These are phyloP conservation scores for Alces alces DNA, from an alignment of 2,113 vertebrate genomes.

Conservation along the genomic window DNA sequence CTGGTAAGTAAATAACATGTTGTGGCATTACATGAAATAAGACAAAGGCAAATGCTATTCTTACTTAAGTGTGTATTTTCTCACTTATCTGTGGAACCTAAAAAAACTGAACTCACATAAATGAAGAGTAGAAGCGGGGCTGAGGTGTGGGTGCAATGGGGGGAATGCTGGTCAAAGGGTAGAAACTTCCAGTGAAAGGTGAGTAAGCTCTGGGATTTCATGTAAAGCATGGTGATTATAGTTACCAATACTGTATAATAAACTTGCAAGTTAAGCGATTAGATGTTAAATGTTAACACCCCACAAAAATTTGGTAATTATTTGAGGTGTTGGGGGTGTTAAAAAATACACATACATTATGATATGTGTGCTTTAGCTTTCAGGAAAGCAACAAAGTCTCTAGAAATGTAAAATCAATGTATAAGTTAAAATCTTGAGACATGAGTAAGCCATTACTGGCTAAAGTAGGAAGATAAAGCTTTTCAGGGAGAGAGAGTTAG, in stretches of 20 bases:
- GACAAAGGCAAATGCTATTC: background rate
- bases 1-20: background rate
- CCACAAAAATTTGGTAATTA: background rate
- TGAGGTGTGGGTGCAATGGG: background rate
- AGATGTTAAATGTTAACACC: background rate
- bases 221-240: background rate
- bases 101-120: background rate
- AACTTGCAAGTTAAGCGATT: background rate
- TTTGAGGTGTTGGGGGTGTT: background rate
- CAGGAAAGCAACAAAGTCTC: background rate
- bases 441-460: background rate
- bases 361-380: background rate
- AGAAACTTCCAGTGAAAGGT: background rate
- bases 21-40: background rate
- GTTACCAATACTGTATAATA: background rate
- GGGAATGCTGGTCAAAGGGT: background rate
- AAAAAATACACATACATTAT: background rate
- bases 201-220: background rate
- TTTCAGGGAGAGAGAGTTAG: background rate
- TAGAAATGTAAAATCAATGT: background rate
- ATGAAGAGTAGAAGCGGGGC: background rate
- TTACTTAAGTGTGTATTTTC: background rate
- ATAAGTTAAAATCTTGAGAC: background rate
- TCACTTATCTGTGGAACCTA: background rate
- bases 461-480: background rate